Evolutionary conservation across 2,113 vertebrate genomes (phyloP).

Genomic region (Scatophagus argus): DNA sequence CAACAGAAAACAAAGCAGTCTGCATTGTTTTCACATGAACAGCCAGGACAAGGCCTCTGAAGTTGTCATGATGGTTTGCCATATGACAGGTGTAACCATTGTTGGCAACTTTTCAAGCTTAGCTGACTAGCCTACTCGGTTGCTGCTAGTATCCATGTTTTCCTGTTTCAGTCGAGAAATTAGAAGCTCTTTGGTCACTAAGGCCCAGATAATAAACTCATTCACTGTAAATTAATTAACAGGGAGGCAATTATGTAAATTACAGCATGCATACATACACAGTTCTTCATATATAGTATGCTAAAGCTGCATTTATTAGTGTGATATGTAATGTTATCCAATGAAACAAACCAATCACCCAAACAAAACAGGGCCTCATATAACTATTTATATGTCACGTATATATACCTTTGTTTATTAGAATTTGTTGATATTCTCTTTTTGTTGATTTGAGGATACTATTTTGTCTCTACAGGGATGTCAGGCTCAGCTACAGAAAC

Average conservation of each 20-base stretch:
- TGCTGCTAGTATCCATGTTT: conserved; percentile 17
- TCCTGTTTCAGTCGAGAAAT: conserved; percentile 39
- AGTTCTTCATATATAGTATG: conserved; percentile 26
- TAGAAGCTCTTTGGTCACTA: conserved; percentile 33
- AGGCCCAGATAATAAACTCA: conserved; percentile 54
- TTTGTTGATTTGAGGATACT: not conserved
- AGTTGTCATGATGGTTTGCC: conserved; percentile 1
- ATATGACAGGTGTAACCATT: not conserved
- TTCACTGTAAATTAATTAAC: conserved; percentile 57
- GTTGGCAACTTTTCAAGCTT: not conserved
- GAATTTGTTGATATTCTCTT: not conserved
- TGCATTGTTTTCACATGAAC: not conserved
- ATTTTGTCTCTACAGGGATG: not conserved
- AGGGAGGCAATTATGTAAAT: conserved; percentile 59
- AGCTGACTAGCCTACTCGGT: conserved; percentile 1
- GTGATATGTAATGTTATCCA: conserved; percentile 13
- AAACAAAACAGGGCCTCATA: not conserved
- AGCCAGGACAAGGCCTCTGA: not conserved
- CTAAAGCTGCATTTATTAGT: conserved; percentile 18
- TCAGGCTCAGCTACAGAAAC: conserved; percentile 6
- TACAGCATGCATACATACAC: conserved; percentile 40
- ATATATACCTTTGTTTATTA: conserved; percentile 14
- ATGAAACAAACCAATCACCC: conserved; percentile 21
- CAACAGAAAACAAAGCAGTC: not conserved
- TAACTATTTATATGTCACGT: too few relatives aligned